Base-by-base conservation (phyloP, 2,797 vertebrate species). In the Siniperca scherzeri region DNA sequence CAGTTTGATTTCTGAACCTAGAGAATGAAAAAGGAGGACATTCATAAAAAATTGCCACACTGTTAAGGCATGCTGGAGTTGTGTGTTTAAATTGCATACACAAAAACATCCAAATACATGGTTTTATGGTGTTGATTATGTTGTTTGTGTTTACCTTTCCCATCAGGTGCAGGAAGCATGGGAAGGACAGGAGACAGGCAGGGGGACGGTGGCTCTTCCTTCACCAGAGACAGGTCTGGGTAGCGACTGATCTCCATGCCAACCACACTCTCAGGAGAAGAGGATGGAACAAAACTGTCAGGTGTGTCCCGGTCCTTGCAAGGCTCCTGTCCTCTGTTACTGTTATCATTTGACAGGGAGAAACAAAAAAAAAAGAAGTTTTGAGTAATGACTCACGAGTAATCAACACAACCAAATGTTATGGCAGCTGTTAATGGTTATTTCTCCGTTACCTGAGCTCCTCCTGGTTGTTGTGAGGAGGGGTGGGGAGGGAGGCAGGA, bases 401-500 rank as follows among this genome's bases (percentile, higher is more conserved):
- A 44, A 56, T 44, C 17, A 66, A 66, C 10, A 56, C 7, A 11
- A 50, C 57, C 22, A 46, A 50, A 17, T 38, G 8, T 53, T 33
- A 66, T 21, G 17, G 38, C 21, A 57, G 62, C 0, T 0, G 0
- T 50, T 66, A 25, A 33, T n/a, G 30, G 30, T 30, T 30, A 30
- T 30, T 30, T 30, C 30, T 30, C 3, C 30, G 30, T 30, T 91
- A 99, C 99, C 99, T 98, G 89, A 99, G 92, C 86, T 99, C 99
- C 89, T 99, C 99, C 89, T 99, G 99, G 91, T 98, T 99, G 93
- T 98, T 99, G 93, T 99, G 99, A 69, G 99, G 99, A 46, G 99
- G 99, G 1, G 99, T 99, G 70, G 99, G 99, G 69, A 99, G 97
- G 0, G 99, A 99, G 56, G 98, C 98, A 3, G 99, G 99, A 75